These are phyloP conservation scores for Icerya purchasi DNA, from an alignment of 2,888 invertebrate genomes.

Conservation along the genomic window DNA sequence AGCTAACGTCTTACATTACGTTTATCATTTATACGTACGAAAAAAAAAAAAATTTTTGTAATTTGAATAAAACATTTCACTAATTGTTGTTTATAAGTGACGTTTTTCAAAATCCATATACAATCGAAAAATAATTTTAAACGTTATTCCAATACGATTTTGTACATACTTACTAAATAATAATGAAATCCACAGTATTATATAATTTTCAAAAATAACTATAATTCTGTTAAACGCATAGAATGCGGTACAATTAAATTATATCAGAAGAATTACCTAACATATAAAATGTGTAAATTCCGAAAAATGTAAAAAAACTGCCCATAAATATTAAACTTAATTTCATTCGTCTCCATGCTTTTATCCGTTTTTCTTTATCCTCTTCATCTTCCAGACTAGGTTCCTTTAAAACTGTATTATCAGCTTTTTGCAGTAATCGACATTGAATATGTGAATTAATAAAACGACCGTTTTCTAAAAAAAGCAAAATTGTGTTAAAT, in stretches of 20 bases:
- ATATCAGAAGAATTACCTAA: too few relatives aligned
- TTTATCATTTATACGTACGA: too few relatives aligned
- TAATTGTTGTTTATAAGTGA: too few relatives aligned
- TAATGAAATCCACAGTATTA: neutral
- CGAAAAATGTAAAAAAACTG: conserved; percentile 2
- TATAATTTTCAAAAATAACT: neutral
- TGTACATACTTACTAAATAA: neutral
- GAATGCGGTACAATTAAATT: too few relatives aligned
- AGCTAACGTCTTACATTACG: too few relatives aligned
- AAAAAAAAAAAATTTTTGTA: too few relatives aligned
- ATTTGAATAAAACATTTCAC: too few relatives aligned
- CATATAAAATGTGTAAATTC: conserved; percentile 5
- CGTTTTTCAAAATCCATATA: too few relatives aligned
- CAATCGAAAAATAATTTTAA: too few relatives aligned
- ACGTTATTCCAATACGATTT: too few relatives aligned
- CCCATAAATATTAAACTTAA: conserved; percentile 6
- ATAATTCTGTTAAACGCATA: too few relatives aligned
- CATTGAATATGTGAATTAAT: neutral
- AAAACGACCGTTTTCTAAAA: neutral
- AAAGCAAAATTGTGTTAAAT: neutral
- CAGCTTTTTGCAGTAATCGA: neutral
- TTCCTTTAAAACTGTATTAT: neutral
- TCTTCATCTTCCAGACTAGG: conserved; percentile 5
- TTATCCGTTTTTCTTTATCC: conserved; percentile 7
- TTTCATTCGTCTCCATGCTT: conserved; percentile 11